Conservation (phyloP, 2,113 vertebrate species). For the Myiozetetes cayanensis region DNA sequence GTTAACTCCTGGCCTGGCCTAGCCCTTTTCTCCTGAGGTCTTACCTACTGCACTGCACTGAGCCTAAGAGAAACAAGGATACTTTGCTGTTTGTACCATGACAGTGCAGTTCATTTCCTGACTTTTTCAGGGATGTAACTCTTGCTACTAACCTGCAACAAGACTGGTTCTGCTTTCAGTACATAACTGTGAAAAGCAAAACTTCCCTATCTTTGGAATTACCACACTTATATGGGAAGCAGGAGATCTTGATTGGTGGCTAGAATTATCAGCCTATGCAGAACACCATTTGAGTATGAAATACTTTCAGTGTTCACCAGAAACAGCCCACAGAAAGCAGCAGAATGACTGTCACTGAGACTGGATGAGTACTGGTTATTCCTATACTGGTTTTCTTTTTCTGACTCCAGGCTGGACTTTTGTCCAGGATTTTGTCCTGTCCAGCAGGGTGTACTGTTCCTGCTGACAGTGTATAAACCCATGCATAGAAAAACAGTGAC, state of each 20-base stretch:
- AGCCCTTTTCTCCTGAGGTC: background rate
- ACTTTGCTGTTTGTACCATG: background rate
- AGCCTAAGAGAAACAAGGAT: background rate
- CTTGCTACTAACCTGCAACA: background rate
- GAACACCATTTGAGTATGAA: background rate
- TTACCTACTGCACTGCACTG: background rate
- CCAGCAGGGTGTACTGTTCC: background rate
- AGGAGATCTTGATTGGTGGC: background rate
- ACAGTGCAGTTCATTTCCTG: background rate
- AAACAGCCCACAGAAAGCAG: background rate
- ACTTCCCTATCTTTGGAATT: background rate
- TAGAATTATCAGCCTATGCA: background rate
- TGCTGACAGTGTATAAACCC: background rate
- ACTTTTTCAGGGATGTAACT: background rate
- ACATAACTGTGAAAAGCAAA: background rate
- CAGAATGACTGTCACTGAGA: background rate
- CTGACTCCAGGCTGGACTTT: background rate
- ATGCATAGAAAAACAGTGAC: background rate
- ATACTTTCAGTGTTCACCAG: background rate
- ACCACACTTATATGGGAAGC: background rate
- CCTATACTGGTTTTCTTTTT: background rate
- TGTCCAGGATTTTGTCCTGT: background rate
- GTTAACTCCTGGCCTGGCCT: background rate
- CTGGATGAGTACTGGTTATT: background rate
- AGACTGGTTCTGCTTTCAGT: background rate